A percentile compares a stretch with the other conserved stretches of the same genome.
These are phyloP conservation scores for Phrynosoma platyrhinos DNA, from an alignment of 2,113 vertebrate genomes.

Conservation along the genomic window DNA sequence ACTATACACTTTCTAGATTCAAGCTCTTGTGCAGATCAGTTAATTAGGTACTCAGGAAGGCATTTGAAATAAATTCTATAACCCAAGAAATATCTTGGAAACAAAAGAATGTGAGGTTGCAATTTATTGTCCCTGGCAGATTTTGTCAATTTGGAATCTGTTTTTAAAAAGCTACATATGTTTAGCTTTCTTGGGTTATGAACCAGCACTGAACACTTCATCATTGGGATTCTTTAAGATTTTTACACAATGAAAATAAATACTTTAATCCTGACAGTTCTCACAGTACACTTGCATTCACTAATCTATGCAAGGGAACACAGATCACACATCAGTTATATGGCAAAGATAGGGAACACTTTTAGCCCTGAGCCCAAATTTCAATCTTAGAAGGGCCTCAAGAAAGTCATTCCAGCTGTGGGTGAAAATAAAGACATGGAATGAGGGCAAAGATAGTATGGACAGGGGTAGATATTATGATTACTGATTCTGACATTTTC, in stretches of 20 bases:
- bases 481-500: background rate
- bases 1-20: slow-evolving; percentile 71
- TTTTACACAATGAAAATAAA: slow-evolving; percentile 45
- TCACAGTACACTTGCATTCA: slow-evolving; percentile 28
- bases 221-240: slow-evolving; percentile 50
- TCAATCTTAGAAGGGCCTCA: background rate
- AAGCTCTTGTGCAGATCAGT: slow-evolving; percentile 68
- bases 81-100: slow-evolving; percentile 59
- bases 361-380: background rate
- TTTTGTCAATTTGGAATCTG: slow-evolving; percentile 70
- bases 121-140: slow-evolving; percentile 74
- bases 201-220: slow-evolving; percentile 65
- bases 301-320: background rate
- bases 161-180: slow-evolving; percentile 69
- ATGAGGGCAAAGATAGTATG: background rate
- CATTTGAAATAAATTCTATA: slow-evolving; percentile 69
- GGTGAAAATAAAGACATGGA: background rate
- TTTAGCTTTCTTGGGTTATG: slow-evolving; percentile 71
- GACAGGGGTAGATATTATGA: background rate
- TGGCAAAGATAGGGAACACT: background rate
- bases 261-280: slow-evolving; percentile 32
- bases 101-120: slow-evolving; percentile 65
- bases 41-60: slow-evolving; percentile 51
- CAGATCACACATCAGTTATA: background rate
- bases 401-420: background rate